Evolutionary conservation across 1,140 invertebrate genomes (phyloP).

Genomic region (Pachypsylla venusta): DNA sequence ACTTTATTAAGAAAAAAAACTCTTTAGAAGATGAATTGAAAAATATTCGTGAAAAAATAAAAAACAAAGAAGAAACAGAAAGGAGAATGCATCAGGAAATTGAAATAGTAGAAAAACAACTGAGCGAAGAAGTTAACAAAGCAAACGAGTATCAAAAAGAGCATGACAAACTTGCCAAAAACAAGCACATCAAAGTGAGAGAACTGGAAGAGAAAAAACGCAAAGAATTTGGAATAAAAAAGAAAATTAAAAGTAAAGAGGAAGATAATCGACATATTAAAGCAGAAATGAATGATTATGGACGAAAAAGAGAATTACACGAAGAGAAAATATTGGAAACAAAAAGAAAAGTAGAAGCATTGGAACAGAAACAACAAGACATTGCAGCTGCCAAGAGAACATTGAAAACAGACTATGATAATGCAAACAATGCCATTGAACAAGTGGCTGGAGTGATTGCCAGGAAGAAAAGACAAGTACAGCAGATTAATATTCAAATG

Average conservation of each 20-base stretch:
- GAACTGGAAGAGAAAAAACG: not conserved
- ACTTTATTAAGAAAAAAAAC: no score
- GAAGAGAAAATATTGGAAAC: not conserved
- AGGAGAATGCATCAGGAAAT: no score
- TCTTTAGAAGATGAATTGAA: not conserved
- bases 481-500: not conserved
- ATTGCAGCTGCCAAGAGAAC: not conserved
- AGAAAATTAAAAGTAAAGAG: slow-evolving; percentile 9
- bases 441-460: not conserved
- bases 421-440: not conserved
- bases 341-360: not conserved
- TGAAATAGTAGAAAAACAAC: no score
- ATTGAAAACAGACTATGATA: not conserved
- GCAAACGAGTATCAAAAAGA: no score
- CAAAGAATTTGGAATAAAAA: not conserved
- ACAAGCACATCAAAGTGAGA: not conserved
- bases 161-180: not conserved
- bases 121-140: no score
- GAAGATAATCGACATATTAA: slow-evolving; percentile 3
- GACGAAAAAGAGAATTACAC: not conserved
- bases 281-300: slow-evolving; percentile 1
- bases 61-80: no score
- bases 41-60: not conserved
- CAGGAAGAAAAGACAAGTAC: not conserved
- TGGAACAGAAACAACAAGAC: not conserved